These are phyloP conservation scores for Hydrolagus affinis DNA, from an alignment of 2,113 vertebrate genomes.

Conservation along the genomic window DNA sequence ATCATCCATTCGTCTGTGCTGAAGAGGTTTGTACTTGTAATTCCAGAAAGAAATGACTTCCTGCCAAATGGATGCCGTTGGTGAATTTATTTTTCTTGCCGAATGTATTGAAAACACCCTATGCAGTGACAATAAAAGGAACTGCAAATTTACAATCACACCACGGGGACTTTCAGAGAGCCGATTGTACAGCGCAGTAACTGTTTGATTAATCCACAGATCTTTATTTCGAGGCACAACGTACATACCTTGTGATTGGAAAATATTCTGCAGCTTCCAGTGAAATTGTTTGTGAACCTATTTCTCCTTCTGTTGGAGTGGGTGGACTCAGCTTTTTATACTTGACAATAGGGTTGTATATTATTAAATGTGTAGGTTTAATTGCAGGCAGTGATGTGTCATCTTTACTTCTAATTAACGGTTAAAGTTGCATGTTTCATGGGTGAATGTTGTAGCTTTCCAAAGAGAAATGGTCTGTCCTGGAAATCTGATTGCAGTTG, in stretches of 20 bases:
- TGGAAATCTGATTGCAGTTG: background rate
- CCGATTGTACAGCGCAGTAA: background rate
- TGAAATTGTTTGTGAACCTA: background rate
- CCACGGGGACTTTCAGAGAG: background rate
- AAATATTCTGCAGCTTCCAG: conserved; percentile 2
- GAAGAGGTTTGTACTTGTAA: conserved; percentile 11
- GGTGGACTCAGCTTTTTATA: conserved; percentile 8
- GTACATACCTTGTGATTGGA: background rate
- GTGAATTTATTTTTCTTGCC: conserved; percentile 4
- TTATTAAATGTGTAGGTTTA: background rate
- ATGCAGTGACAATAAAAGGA: background rate
- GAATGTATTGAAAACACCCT: background rate
- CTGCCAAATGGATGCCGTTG: background rate
- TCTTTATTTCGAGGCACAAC: background rate
- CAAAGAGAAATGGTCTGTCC: background rate
- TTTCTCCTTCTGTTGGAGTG: conserved; percentile 3
- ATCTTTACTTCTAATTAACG: background rate
- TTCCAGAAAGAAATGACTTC: conserved; percentile 2
- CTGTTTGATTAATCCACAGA: background rate
- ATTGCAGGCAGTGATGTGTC: background rate
- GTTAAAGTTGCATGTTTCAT: background rate
- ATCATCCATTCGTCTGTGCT: background rate
- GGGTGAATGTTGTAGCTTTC: background rate
- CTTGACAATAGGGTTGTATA: background rate
- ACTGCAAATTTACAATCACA: too few relatives aligned